A percentile compares a stretch with the other conserved stretches of the same genome.
Evolutionary conservation across 1,140 invertebrate genomes (phyloP).

Genomic region (Penaeus japonicus): DNA sequence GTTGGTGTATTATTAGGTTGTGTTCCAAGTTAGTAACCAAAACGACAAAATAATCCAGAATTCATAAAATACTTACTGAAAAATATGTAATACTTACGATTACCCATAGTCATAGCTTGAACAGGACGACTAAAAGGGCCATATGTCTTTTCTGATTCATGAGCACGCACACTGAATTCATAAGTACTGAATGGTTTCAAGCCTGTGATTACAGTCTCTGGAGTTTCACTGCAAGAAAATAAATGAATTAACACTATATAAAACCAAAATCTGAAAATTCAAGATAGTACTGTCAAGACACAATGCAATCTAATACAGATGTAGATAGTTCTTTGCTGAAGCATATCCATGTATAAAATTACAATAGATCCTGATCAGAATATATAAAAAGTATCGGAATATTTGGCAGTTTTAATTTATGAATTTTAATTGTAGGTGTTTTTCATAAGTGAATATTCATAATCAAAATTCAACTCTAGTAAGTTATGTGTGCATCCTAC

Average conservation of each 20-base stretch:
- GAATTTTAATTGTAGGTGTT: too few relatives aligned
- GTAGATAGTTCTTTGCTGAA: background rate
- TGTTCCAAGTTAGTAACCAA: background rate
- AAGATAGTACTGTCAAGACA: background rate
- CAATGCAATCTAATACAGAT: too few relatives aligned
- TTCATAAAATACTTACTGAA: background rate
- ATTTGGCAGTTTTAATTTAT: too few relatives aligned
- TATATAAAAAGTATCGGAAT: too few relatives aligned
- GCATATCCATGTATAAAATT: background rate
- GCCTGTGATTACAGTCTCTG: slow-evolving; percentile 65
- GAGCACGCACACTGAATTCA: slow-evolving; percentile 70
- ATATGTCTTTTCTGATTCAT: slow-evolving; percentile 63
- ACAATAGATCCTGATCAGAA: too few relatives aligned
- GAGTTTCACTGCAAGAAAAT: slow-evolving; percentile 63
- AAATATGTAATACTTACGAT: slow-evolving; percentile 63
- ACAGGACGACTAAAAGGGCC: slow-evolving; percentile 67
- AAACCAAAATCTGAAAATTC: background rate
- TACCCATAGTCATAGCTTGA: slow-evolving; percentile 69
- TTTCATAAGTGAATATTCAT: too few relatives aligned
- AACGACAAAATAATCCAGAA: background rate
- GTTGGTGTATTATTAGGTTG: too few relatives aligned
- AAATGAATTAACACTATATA: background rate
- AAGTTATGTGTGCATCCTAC: background rate
- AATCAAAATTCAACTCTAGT: too few relatives aligned
- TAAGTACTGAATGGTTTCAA: slow-evolving; percentile 72